Conservation (phyloP, 1,140 invertebrate genomes). For the Zaprionus inermis region DNA sequence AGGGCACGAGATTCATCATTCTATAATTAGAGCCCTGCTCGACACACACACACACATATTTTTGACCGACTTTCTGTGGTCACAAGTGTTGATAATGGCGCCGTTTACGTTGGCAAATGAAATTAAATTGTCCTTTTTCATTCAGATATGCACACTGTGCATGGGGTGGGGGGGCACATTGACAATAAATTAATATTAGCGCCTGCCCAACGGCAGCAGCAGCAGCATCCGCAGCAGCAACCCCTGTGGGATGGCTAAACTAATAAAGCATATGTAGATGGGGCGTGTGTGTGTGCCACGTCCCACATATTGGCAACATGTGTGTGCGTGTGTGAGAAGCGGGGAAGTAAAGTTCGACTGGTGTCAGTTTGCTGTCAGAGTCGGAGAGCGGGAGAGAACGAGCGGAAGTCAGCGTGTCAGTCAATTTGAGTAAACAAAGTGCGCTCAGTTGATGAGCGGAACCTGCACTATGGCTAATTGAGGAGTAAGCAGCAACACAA, state of each 20-base stretch:
- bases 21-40: conserved; percentile 62
- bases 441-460: conserved; percentile 58
- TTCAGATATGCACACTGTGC: conserved; percentile 42
- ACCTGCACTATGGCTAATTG: conserved; percentile 66
- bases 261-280: conserved; percentile 76
- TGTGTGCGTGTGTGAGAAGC: conserved; percentile 27
- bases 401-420: conserved; percentile 62
- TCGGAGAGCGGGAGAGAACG: not conserved
- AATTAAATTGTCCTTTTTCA: conserved; percentile 82
- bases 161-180: conserved; percentile 26
- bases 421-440: conserved; percentile 69
- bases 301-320: conserved; percentile 35
- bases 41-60: conserved; percentile 41
- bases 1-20: conserved; percentile 65
- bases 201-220: conserved; percentile 31
- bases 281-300: conserved; percentile 23
- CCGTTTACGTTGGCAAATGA: conserved; percentile 60
- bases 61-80: conserved; percentile 78
- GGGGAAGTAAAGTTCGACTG: conserved; percentile 54
- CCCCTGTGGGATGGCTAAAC: conserved; percentile 61
- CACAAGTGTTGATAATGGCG: conserved; percentile 79
- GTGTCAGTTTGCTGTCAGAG: conserved; percentile 74
- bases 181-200: conserved; percentile 81
- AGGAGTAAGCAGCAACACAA: conserved; percentile 36
- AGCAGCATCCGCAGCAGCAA: conserved; percentile 23